Evolutionary conservation across 2,113 vertebrate species (phyloP).

Genomic region (Balaenoptera acutorostrata): DNA sequence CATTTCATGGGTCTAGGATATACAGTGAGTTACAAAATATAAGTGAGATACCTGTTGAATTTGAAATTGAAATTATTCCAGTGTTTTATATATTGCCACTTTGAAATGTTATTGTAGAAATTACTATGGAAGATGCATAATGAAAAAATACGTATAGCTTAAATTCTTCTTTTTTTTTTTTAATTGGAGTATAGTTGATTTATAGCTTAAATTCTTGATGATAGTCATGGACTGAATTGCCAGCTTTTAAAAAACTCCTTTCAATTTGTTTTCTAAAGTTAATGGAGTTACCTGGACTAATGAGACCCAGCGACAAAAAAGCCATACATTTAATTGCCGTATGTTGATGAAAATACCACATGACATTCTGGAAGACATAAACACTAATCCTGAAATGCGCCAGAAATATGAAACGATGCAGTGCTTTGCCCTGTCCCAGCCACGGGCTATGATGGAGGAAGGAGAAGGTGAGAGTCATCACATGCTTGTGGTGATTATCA

Average conservation of each 20-base stretch:
- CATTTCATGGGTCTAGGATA: not conserved
- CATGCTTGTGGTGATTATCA: not conserved
- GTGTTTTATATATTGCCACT: not conserved
- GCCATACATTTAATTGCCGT: constrained; percentile 97
- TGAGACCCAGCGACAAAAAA: constrained; percentile 93
- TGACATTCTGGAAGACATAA: constrained; percentile 87
- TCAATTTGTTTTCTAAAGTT: constrained; percentile 75
- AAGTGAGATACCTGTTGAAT: not conserved
- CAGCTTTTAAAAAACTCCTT: not conserved
- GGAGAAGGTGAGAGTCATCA: constrained; percentile 89
- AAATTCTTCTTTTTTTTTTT: not conserved
- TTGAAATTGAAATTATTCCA: constrained; percentile 3
- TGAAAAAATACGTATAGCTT: not conserved
- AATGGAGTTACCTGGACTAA: constrained; percentile 93
- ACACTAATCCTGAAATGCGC: constrained; percentile 74
- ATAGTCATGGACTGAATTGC: not conserved
- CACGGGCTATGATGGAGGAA: constrained; percentile 97
- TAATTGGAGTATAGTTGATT: not conserved
- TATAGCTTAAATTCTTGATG: constrained; percentile 17
- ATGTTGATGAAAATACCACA: constrained; percentile 91
- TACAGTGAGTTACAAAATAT: not conserved
- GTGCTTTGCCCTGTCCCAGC: constrained; percentile 97
- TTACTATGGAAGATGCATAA: not conserved
- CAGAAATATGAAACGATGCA: constrained; percentile 98
- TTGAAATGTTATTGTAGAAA: not conserved